Percentiles rank a stretch among this genome's conserved stretches.
phyloP scores from a whole-genome alignment of 2,888 invertebrate genomes.

The Zaprionus lineosus region DNA sequence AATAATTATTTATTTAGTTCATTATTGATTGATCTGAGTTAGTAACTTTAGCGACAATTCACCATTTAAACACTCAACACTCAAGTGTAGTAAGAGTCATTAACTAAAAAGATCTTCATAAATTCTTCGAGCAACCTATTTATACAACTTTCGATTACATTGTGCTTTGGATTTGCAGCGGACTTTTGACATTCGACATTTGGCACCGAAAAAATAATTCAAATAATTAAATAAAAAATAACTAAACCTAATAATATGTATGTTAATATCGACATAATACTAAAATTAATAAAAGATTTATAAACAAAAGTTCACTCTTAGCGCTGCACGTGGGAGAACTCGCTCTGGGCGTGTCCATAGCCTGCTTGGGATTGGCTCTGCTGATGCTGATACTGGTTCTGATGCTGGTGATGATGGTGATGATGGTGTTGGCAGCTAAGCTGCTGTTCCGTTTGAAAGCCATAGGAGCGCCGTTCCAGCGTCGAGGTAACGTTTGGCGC shows the following conservation, averaged over 20 bases:
- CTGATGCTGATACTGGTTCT: constrained; percentile 19
- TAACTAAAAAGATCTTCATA: constrained; percentile 21
- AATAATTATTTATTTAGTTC: constrained; percentile 21
- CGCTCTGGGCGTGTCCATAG: constrained; percentile 71
- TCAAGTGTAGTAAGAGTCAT: constrained; percentile 12
- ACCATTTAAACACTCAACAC: constrained; percentile 19
- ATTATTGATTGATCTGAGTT: constrained; percentile 43
- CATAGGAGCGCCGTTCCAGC: constrained; percentile 35
- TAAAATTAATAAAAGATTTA: constrained; percentile 4
- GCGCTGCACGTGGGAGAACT: constrained; percentile 63
- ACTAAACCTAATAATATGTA: constrained; percentile 13
- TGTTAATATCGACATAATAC: constrained; percentile 46
- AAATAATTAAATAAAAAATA: constrained; percentile 19
- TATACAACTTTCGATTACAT: constrained; percentile 55
- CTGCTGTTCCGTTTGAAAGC: constrained; percentile 37
- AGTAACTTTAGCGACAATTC: constrained; percentile 72
- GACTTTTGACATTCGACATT: too few species aligned
- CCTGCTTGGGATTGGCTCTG: constrained; percentile 23
- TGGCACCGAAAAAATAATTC: constrained; percentile 63
- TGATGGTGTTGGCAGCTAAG: constrained; percentile 56
- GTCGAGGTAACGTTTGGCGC: constrained; percentile 24
- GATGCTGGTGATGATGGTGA: constrained; percentile 42
- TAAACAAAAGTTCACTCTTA: constrained; percentile 44
- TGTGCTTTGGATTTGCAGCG: constrained; percentile 59
- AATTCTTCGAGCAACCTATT: constrained; percentile 53